Evolutionary conservation across 2,797 vertebrate species (phyloP).

Genomic region (Anniella stebbinsi): DNA sequence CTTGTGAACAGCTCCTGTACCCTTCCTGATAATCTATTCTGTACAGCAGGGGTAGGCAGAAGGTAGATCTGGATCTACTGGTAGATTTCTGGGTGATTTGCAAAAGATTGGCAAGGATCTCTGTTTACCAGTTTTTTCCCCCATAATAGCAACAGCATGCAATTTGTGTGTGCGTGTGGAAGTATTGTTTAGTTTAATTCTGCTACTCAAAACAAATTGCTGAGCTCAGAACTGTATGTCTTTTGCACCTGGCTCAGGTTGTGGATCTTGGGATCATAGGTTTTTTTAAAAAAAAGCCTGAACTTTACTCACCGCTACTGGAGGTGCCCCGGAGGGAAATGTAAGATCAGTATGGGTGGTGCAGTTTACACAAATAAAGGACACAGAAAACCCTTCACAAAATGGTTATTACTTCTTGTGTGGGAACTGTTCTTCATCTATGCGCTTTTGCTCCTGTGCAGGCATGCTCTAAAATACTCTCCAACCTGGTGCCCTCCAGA

Average conservation of each 20-base stretch:
- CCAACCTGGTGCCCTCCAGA: too few relatives aligned
- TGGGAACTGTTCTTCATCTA: too few relatives aligned
- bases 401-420: not conserved
- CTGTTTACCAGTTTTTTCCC: too few relatives aligned
- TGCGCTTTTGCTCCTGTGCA: not conserved
- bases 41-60: not conserved
- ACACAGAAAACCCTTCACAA: not conserved
- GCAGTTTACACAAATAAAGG: not conserved
- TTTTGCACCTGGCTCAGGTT: not conserved
- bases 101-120: too few relatives aligned
- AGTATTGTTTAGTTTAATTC: not conserved
- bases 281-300: not conserved
- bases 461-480: not conserved
- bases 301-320: not conserved
- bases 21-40: not conserved
- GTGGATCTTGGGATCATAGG: too few relatives aligned
- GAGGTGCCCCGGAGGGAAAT: not conserved
- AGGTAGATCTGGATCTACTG: not conserved
- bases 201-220: not conserved
- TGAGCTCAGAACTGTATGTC: not conserved
- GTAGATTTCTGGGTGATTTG: not conserved
- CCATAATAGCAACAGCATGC: not conserved
- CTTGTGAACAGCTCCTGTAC: not conserved
- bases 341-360: not conserved
- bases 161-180: not conserved